Evolutionary conservation across 2,113 vertebrate genomes (phyloP).

Genomic region (Triplophysa rosa): DNA sequence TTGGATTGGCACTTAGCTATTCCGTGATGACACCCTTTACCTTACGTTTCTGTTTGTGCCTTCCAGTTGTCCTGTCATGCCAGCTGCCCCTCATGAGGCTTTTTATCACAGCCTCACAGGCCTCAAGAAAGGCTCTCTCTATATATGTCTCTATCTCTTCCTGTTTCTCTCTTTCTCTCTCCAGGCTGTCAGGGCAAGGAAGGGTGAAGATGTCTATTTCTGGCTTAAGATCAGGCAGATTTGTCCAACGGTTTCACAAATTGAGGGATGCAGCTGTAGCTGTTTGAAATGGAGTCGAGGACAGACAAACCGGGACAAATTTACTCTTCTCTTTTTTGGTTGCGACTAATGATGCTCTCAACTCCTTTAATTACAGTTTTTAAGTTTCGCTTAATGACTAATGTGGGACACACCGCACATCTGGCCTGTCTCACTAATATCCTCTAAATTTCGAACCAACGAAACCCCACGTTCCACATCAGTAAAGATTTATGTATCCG

Average conservation of each 20-base stretch:
- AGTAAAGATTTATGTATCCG: not conserved
- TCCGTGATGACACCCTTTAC: constrained; percentile 12
- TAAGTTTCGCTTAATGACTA: constrained; percentile 29
- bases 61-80: constrained; percentile 23
- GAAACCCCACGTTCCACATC: not conserved
- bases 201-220: constrained; percentile 16
- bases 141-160: constrained; percentile 20
- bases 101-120: constrained; percentile 29
- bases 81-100: constrained; percentile 20
- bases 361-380: constrained; percentile 21
- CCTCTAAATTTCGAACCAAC: not conserved
- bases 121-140: constrained; percentile 26
- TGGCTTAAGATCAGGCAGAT: not conserved
- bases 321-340: constrained; percentile 13
- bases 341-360: not conserved
- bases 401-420: not conserved
- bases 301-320: not conserved
- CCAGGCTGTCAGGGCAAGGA: not conserved
- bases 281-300: not conserved
- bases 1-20: not conserved
- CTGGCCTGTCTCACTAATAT: constrained; percentile 5
- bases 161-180: constrained; percentile 30
- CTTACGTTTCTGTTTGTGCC: constrained; percentile 20
- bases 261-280: constrained; percentile 17
- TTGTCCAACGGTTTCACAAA: constrained; percentile 1